Conservation (phyloP, 2,113 vertebrate genomes). For the Podocnemis expansa region DNA sequence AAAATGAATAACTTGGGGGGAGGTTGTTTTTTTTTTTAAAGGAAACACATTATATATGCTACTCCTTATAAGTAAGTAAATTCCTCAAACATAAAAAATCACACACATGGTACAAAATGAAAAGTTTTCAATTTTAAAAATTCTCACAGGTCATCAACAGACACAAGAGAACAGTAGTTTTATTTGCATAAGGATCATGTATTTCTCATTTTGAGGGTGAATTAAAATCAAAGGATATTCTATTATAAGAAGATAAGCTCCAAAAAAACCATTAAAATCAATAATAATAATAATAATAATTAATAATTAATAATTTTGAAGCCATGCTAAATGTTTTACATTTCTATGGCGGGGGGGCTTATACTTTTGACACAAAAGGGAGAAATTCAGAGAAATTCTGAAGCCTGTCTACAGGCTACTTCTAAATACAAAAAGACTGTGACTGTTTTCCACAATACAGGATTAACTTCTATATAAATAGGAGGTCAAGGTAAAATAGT, state of each 20-base stretch:
- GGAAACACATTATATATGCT: background rate
- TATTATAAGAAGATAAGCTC: background rate
- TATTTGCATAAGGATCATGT: background rate
- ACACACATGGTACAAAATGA: background rate
- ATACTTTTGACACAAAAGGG: background rate
- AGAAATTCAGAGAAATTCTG: background rate
- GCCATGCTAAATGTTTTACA: background rate
- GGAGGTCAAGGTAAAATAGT: background rate
- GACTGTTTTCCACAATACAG: background rate
- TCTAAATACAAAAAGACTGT: background rate
- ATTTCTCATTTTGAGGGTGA: background rate
- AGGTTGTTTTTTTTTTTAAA: no score
- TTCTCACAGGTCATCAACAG: background rate
- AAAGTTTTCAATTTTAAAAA: background rate
- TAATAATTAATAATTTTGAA: background rate
- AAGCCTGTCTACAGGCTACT: background rate
- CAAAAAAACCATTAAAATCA: background rate
- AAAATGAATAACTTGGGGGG: background rate
- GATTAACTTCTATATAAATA: background rate
- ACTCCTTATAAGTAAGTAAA: background rate
- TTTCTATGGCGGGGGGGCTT: background rate
- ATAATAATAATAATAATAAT: background rate
- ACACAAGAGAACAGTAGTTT: background rate
- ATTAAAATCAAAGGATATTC: background rate
- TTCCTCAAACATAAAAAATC: background rate